phyloP scores from a whole-genome alignment of 2,113 vertebrate genomes.

The Cranoglanis bouderius region DNA sequence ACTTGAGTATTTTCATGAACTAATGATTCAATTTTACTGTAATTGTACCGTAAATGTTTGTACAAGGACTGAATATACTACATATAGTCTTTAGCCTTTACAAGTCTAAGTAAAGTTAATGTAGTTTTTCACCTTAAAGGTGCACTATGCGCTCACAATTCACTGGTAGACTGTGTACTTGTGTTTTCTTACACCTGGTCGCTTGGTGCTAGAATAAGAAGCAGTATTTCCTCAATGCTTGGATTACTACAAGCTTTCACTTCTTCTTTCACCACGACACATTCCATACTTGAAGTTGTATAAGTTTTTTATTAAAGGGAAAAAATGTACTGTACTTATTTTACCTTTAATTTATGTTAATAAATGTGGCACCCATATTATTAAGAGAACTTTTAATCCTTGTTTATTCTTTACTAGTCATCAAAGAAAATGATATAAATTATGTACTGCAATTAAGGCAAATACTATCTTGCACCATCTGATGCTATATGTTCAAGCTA shows the following conservation, averaged over 20 bases:
- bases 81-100: neutral
- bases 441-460: neutral
- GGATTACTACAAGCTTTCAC: neutral
- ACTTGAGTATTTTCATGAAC: conserved; percentile 3
- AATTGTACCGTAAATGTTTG: neutral
- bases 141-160: neutral
- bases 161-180: neutral
- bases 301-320: neutral
- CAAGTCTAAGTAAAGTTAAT: neutral
- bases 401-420: neutral
- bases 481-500: neutral
- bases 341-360: neutral
- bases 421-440: neutral
- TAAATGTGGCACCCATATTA: neutral
- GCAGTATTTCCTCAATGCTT: neutral
- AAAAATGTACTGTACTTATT: conserved; percentile 2
- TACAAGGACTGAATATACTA: neutral
- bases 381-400: neutral
- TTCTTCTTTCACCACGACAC: neutral
- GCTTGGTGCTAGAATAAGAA: neutral
- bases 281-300: neutral
- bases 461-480: neutral
- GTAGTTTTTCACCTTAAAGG: neutral
- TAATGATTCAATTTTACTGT: neutral
- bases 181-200: neutral